A percentile compares a stretch with the other conserved stretches of the same genome.
Evolutionary conservation across 1,140 invertebrate genomes (phyloP).

Genomic region (Pogonognathellus flavescens): DNA sequence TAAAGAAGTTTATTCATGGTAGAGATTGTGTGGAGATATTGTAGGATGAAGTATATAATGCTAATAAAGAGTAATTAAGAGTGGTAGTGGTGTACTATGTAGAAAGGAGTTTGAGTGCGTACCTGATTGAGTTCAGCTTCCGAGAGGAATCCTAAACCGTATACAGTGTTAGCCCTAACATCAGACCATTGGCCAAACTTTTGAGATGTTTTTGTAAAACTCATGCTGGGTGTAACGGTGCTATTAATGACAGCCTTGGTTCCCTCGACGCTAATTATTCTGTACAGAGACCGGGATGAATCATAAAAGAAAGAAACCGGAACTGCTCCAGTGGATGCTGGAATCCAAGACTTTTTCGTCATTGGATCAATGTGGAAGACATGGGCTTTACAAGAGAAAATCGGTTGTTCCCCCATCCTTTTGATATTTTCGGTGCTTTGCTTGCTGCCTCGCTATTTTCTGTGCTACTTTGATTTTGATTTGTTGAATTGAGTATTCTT

Average conservation of each 20-base stretch:
- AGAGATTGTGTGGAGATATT: no score
- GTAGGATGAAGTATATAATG: no score
- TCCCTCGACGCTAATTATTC: constrained; percentile 97
- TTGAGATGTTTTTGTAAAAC: constrained; percentile 98
- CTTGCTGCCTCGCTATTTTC: no score
- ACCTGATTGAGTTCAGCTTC: constrained; percentile 95
- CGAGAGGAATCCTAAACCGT: constrained; percentile 95
- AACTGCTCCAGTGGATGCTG: constrained; percentile 94
- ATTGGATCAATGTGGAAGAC: constrained; percentile 99
- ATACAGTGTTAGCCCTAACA: constrained; percentile 95
- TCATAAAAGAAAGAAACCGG: constrained; percentile 98
- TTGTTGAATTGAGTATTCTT: neutral
- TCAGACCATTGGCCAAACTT: constrained; percentile 99
- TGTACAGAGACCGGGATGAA: constrained; percentile 93
- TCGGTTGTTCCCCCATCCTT: constrained; percentile 64
- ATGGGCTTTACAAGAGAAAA: constrained; percentile 75
- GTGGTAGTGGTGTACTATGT: no score
- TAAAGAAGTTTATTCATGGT: no score
- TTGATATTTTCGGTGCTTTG: no score
- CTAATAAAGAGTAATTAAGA: no score
- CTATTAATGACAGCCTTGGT: constrained; percentile 98
- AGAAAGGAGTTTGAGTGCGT: constrained; percentile 57
- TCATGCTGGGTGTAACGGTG: constrained; percentile 97
- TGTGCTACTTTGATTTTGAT: neutral
- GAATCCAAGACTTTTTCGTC: constrained; percentile 98